Conservation (phyloP, 2,888 invertebrate species). For the Caenorhabditis becei region DNA sequence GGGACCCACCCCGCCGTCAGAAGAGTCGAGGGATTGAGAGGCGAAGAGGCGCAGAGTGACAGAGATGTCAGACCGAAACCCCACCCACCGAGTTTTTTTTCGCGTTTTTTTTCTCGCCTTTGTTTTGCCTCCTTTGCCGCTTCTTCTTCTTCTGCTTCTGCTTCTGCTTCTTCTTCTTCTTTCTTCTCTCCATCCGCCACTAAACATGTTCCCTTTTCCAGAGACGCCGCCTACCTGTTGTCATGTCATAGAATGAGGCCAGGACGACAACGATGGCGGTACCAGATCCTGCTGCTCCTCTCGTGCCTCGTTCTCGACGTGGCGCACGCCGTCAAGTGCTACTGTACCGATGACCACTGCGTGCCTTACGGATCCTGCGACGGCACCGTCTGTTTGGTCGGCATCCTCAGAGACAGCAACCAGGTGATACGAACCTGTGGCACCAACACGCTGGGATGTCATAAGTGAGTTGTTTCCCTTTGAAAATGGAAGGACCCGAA, state of each 20-base stretch:
- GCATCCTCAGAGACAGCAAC: constrained; percentile 73
- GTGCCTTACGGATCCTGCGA: constrained; percentile 80
- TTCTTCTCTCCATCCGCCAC: constrained; percentile 2
- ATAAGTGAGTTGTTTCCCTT: constrained; percentile 62
- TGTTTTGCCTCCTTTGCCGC: constrained; percentile 36
- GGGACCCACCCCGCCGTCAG: constrained; percentile 33
- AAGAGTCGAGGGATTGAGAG: constrained; percentile 32
- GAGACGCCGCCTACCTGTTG: constrained; percentile 30
- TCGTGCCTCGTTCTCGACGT: constrained; percentile 17
- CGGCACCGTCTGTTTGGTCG: constrained; percentile 78
- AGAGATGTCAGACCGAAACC: constrained; percentile 53
- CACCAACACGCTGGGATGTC: constrained; percentile 68
- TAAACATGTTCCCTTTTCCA: constrained; percentile 6
- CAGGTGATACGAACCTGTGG: constrained; percentile 74
- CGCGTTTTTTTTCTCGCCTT: constrained; percentile 47
- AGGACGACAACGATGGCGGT: constrained; percentile 49
- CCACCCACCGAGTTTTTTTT: constrained; percentile 54
- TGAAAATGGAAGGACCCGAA: not conserved
- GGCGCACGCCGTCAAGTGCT: constrained; percentile 64
- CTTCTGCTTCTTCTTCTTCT: constrained; percentile 20
- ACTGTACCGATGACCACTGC: constrained; percentile 80
- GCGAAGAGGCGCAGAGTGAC: constrained; percentile 39
- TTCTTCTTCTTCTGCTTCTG: constrained; percentile 30
- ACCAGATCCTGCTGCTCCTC: constrained; percentile 32
- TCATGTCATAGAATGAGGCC: constrained; percentile 58